These are phyloP conservation scores for Rhopalosiphum nymphaeae DNA, from an alignment of 2,888 invertebrate genomes.

Conservation along the genomic window DNA sequence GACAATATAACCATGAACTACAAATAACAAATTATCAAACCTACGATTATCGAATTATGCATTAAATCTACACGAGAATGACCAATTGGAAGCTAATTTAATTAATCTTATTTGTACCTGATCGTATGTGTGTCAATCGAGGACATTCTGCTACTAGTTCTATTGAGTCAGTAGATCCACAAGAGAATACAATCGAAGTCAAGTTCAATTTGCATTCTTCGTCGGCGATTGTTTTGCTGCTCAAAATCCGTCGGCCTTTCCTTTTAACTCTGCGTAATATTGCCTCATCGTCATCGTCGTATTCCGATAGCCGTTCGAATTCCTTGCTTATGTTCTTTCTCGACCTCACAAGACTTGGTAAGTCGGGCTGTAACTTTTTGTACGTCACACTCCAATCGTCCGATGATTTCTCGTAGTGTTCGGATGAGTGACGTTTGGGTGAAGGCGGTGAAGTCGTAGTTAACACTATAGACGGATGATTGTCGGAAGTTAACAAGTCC, in stretches of 20 bases:
- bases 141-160: conserved; percentile 82
- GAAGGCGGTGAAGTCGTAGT: neutral
- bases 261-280: conserved; percentile 44
- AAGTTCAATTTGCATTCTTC: conserved; percentile 65
- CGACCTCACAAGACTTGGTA: conserved; percentile 35
- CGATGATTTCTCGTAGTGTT: conserved; percentile 55
- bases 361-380: conserved; percentile 56
- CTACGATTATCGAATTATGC: too few relatives aligned
- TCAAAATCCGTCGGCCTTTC: conserved; percentile 44
- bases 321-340: conserved; percentile 40
- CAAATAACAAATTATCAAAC: neutral
- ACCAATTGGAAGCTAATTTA: neutral
- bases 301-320: conserved; percentile 23
- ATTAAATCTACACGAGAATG: neutral
- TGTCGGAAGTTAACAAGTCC: conserved; percentile 54
- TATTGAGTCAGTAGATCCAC: conserved; percentile 82
- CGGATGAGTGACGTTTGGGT: conserved; percentile 55
- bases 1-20: neutral
- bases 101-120: conserved; percentile 45
- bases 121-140: conserved; percentile 68
- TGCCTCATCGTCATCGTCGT: conserved; percentile 32
- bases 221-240: conserved; percentile 25
- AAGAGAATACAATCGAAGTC: conserved; percentile 69
- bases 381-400: conserved; percentile 61
- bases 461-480: conserved; percentile 16